Conservation (phyloP, 1,140 invertebrate species). For the Brachionus sp. region DNA sequence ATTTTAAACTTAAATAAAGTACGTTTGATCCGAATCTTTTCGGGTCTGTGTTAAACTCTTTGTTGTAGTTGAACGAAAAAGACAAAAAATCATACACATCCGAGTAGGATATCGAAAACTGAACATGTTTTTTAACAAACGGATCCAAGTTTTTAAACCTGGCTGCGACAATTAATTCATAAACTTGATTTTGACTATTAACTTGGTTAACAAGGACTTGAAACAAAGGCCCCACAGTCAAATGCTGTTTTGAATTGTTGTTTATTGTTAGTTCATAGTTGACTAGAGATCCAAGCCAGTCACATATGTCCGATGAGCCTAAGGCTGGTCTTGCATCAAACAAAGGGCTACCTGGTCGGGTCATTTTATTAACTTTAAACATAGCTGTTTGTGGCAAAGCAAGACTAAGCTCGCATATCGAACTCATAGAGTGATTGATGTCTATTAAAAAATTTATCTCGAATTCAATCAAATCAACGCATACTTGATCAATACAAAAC, state of each 20-base stretch:
- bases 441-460: conserved; percentile 1
- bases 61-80: not conserved
- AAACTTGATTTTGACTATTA: not conserved
- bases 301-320: not conserved
- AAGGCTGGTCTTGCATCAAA: not conserved
- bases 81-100: not conserved
- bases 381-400: not conserved
- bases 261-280: not conserved
- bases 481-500: not conserved
- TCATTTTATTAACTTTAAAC: conserved; percentile 4
- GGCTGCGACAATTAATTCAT: not conserved
- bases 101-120: not conserved
- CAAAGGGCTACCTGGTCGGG: not conserved
- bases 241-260: not conserved
- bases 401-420: not conserved
- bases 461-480: not conserved
- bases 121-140: not conserved
- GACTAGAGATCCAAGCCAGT: not conserved
- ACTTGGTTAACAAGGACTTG: not conserved
- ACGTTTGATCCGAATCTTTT: not conserved
- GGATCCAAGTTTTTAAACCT: not conserved
- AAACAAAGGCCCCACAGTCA: not conserved
- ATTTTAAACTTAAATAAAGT: not conserved
- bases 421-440: not conserved
- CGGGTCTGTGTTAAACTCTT: not conserved